Evolutionary conservation across 2,888 invertebrate species (phyloP), one percentile per base, ranked within the genome.

Genomic region (Lepidochitona cinerea): DNA sequence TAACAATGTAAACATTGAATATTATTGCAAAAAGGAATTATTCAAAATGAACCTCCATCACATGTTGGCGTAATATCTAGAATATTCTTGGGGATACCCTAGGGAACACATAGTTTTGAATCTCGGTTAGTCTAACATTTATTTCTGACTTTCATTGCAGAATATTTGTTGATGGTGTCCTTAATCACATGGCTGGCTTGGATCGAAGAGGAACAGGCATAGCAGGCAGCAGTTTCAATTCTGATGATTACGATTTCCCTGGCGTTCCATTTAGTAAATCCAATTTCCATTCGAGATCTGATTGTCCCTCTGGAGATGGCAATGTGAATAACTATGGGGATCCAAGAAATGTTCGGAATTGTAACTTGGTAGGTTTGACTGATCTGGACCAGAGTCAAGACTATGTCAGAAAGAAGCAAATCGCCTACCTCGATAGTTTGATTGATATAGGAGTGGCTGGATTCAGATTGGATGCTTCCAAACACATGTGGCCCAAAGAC

Each of bases 171-270:
- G 96, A 96, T 85, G 93, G 93, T 0, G 93, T 97, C 14, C 92
- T 96, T 73, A 97, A 97, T 90, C 97, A 97, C 89, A 97, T 97
- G 97, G 81, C 83, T 0, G 84, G 84, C 0, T 93, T 94, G 0
- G 93, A 92, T 0, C 86, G 91, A 12, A 91, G 91, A 0, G 85
- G 87, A 73, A 73, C 84, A 0, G 95, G 95, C 0, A 94, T 94
- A 0, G 95, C 92, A 0, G 94, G 94, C 33, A 81, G 83, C 70
- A 75, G 74, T n/a, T 91, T 88, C 75, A 87, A 91, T 72, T 78
- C 82, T 1, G 81, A 80, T 35, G 75, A 75, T 3, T 80, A 70
- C 53, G 81, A 84, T 33, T 92, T 90, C 79, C 91, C 91, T 0
- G 91, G 88, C 0, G 91, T 91, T 0, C 91, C 91, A 0, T 92